Evolutionary conservation across 2,888 invertebrate genomes (phyloP).

Genomic region (Morpho deidamia): DNA sequence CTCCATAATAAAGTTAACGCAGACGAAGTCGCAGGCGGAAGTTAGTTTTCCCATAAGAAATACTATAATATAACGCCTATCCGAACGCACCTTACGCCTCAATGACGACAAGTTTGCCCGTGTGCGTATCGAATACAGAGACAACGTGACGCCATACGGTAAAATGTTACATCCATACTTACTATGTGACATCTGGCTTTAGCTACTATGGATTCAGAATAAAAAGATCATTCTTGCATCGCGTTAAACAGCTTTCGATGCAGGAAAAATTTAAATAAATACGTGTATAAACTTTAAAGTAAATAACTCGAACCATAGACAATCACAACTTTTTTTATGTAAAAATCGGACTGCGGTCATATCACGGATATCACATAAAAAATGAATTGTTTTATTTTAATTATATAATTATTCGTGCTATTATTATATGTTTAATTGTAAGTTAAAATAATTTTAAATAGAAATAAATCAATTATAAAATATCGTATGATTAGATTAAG

Average conservation of each 20-base stretch:
- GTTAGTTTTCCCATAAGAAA: too few relatives aligned
- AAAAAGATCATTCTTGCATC: background rate
- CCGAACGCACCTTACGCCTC: background rate
- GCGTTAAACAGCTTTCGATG: conserved; percentile 1
- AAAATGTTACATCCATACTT: conserved; percentile 8
- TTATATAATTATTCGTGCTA: too few relatives aligned
- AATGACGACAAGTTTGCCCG: conserved; percentile 3
- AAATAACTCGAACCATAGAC: too few relatives aligned
- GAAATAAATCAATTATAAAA: too few relatives aligned
- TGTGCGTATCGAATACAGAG: conserved; percentile 30
- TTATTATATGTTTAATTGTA: too few relatives aligned
- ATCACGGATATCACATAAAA: too few relatives aligned
- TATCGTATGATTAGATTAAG: too few relatives aligned
- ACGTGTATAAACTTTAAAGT: background rate
- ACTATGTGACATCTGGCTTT: background rate
- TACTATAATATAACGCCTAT: background rate
- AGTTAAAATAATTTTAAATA: too few relatives aligned
- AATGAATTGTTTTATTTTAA: too few relatives aligned
- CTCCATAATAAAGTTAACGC: background rate
- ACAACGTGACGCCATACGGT: conserved; percentile 50
- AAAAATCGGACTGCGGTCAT: too few relatives aligned
- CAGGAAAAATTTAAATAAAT: background rate
- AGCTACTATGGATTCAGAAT: background rate
- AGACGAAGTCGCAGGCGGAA: too few relatives aligned
- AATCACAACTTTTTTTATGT: too few relatives aligned